phyloP scores from a whole-genome alignment of 2,797 vertebrate species.

The Chloroceryle inda region DNA sequence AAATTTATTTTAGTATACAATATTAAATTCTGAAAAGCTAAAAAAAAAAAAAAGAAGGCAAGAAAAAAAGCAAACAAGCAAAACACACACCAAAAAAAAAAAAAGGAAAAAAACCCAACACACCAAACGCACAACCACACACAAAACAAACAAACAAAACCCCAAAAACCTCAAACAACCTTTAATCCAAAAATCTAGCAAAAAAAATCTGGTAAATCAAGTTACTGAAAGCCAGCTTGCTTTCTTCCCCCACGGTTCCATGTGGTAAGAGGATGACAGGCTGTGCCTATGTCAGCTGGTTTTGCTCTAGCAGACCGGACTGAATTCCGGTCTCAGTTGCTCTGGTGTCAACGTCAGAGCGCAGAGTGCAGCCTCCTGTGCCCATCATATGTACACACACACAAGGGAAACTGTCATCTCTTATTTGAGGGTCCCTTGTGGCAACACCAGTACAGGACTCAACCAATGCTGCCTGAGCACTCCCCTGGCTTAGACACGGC shows the following conservation, averaged over 20 bases:
- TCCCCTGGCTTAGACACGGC: background rate
- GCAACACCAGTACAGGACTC: background rate
- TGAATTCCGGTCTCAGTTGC: background rate
- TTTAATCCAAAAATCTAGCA: background rate
- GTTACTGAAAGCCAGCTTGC: background rate
- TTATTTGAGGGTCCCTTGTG: fast-evolving
- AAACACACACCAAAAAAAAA: too few species aligned
- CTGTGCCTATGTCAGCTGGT: background rate
- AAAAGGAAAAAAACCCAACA: background rate
- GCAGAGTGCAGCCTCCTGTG: background rate
- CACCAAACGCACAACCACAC: too few species aligned
- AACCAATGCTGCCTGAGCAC: background rate
- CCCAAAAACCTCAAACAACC: fast-evolving
- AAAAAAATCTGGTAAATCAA: background rate
- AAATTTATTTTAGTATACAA: background rate
- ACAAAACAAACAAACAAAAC: too few species aligned
- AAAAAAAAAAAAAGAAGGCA: background rate
- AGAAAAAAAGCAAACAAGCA: background rate
- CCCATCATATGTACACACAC: background rate
- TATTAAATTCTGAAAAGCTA: background rate
- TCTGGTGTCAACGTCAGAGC: background rate
- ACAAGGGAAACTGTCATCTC: background rate
- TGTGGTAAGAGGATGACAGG: background rate
- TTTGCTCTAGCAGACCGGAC: background rate
- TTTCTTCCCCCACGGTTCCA: background rate